Evolutionary conservation across 2,888 invertebrate species (phyloP).

Genomic region (Tetheella fluctuosa): DNA sequence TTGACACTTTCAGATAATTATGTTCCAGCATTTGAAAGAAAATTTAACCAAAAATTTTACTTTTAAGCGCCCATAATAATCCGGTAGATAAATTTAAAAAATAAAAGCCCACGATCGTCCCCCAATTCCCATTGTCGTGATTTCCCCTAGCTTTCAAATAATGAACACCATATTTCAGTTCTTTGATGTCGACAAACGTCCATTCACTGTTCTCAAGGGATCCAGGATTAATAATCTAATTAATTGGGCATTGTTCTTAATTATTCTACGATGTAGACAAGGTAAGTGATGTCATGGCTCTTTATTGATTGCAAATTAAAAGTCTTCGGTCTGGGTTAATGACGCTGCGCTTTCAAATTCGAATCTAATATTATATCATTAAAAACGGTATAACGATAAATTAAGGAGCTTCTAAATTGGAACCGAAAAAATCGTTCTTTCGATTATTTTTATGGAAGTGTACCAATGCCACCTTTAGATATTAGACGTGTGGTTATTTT

Average conservation of each 20-base stretch:
- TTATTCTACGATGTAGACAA: conserved; percentile 10
- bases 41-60: neutral
- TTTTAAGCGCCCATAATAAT: neutral
- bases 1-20: too few species aligned
- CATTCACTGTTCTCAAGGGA: conserved; percentile 13
- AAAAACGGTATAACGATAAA: too few species aligned
- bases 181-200: conserved; percentile 29
- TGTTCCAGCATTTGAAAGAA: neutral
- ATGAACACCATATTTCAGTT: conserved; percentile 34
- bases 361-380: neutral
- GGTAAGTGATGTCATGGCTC: neutral
- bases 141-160: conserved; percentile 30
- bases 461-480: too few species aligned
- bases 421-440: too few species aligned
- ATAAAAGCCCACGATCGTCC: neutral
- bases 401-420: too few species aligned
- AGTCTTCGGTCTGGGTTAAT: neutral
- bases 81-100: neutral
- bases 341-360: neutral
- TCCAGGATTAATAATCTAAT: conserved; percentile 12
- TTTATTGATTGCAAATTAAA: conserved; percentile 7
- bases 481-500: too few species aligned
- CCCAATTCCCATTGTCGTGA: conserved; percentile 17
- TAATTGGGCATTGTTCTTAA: conserved; percentile 3
- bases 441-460: too few species aligned